Evolutionary conservation across 2,113 vertebrate species (phyloP).

Genomic region (Castor canadensis): DNA sequence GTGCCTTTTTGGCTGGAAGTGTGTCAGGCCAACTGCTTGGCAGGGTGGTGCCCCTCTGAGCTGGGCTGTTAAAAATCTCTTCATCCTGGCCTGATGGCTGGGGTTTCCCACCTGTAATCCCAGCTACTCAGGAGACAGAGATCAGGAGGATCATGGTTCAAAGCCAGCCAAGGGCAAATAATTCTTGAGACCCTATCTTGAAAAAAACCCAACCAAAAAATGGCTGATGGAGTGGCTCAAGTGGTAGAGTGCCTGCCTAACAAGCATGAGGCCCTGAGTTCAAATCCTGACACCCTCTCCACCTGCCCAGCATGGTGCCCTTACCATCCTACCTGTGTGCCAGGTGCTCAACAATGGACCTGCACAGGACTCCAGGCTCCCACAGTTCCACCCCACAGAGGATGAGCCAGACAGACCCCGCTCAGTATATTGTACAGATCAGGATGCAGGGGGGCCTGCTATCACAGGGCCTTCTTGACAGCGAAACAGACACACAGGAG

Average conservation of each 20-base stretch:
- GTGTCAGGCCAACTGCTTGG: not conserved
- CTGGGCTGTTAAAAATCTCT: too few species aligned
- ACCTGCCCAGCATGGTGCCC: not conserved
- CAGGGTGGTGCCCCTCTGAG: rapidly evolving
- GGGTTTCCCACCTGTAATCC: too few species aligned
- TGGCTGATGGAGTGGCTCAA: too few species aligned
- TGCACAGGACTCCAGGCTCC: not conserved
- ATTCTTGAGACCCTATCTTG: too few species aligned
- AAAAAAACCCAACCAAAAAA: too few species aligned
- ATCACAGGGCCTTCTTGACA: not conserved
- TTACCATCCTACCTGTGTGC: not conserved
- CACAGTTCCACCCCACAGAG: rapidly evolving
- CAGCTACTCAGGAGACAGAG: too few species aligned
- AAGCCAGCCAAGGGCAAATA: too few species aligned
- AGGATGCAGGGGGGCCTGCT: not conserved
- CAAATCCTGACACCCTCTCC: too few species aligned
- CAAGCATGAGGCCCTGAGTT: too few species aligned
- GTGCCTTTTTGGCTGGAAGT: not conserved
- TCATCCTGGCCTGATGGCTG: not conserved
- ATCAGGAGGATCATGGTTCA: too few species aligned
- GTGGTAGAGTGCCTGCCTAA: not conserved
- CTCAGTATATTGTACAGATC: not conserved
- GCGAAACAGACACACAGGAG: not conserved
- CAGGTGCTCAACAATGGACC: not conserved
- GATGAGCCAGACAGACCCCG: not conserved